Base-by-base conservation (phyloP, 2,797 vertebrate species). In the Salarias fasciatus region DNA sequence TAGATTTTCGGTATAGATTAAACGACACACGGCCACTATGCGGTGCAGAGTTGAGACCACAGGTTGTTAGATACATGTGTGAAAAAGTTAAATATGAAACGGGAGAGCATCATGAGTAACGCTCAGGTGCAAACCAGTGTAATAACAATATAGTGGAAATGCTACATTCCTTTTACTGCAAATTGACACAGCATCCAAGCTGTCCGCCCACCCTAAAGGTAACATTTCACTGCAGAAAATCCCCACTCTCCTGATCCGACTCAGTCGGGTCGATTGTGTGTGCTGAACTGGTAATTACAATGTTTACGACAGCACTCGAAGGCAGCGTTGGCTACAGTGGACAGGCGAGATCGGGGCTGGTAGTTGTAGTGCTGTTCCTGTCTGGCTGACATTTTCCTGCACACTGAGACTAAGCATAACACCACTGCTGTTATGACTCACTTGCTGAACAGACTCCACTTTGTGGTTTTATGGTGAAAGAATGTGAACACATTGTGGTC, bases 391-490 rank as follows among this genome's bases (percentile, higher is more conserved):
- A 87, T 90, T 88, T 92, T 85, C 82, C 84, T 88, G 85, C 82
- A 84, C 80, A 80, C 77, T 76, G 86, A 91, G 82, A 88, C 86
- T 80, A 86, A 89, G 89, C 89, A 91, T 79, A 91, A 92, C 88
- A 91, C 86, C 75, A 79, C 67, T 82, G 85, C 84, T 91, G 76
- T 85, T 88, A 87, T 90, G 91, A 92, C 84, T 90, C 91, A 90
- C 73, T 77, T 70, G 13, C 79, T 85, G 84, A 90, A 92, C 90
- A 92, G 88, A 86, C 88, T 87, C 80, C 86, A 86, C 89, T 91
- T 85, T 91, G 89, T 91, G 88, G 88, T 87, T 90, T 90, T 88
- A 89, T 88, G 79, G 79, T 69, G 81, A 86, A 89, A 89, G 88
- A 89, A 92, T 88, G 83, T 18, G 46, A 87, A 84, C 78, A 86